These are phyloP conservation scores for Sisor rabdophorus DNA, from an alignment of 2,113 vertebrate species.

Conservation along the genomic window DNA sequence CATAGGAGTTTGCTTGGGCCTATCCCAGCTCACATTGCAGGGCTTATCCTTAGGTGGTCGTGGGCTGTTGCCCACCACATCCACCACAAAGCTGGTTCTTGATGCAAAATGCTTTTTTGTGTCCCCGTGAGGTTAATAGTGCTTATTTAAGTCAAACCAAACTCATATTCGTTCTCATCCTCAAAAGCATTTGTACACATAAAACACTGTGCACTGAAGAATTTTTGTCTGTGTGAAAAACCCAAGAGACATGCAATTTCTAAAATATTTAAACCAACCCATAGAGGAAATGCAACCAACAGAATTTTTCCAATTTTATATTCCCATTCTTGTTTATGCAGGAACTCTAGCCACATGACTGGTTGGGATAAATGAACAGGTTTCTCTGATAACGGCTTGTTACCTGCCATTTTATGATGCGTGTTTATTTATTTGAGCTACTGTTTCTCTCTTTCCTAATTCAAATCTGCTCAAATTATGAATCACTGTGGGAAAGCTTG, in stretches of 20 bases:
- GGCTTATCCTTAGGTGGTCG: not conserved
- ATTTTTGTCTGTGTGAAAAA: not conserved
- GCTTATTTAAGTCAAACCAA: not conserved
- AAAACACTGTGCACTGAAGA: not conserved
- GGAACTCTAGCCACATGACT: not conserved
- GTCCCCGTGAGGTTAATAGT: not conserved
- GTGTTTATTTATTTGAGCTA: not conserved
- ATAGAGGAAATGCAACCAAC: not conserved
- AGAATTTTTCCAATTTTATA: not conserved
- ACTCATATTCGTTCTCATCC: not conserved
- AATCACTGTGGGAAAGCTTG: not conserved
- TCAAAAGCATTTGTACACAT: not conserved
- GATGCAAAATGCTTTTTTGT: not conserved
- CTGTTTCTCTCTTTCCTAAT: not conserved
- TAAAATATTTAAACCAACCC: not conserved
- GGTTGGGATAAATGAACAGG: not conserved
- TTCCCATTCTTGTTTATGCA: not conserved
- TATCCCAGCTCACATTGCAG: no score
- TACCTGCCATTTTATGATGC: no score
- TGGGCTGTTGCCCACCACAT: not conserved
- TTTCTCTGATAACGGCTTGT: not conserved
- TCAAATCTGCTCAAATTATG: not conserved
- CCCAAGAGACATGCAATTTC: not conserved
- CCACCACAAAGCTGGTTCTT: not conserved
- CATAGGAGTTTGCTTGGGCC: no score